A percentile compares a stretch with the other conserved stretches of the same genome.
phyloP scores from a whole-genome alignment of 2,797 vertebrate species.

The Pseudochromis fuscus region DNA sequence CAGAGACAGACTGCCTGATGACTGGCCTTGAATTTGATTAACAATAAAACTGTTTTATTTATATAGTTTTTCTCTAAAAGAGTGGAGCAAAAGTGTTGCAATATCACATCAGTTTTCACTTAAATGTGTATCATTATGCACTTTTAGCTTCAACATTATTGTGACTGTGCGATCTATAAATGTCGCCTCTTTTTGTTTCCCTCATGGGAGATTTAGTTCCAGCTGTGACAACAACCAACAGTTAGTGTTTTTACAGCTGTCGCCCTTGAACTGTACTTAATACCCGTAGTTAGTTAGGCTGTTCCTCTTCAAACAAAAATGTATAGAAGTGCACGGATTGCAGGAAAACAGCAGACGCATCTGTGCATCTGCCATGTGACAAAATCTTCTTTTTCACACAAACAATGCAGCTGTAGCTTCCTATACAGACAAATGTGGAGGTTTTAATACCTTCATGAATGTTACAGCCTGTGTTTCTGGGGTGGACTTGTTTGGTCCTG shows the following conservation, averaged over 20 bases:
- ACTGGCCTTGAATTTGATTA: constrained; percentile 3
- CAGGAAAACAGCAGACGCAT: background rate
- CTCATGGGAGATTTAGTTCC: constrained; percentile 21
- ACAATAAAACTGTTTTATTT: background rate
- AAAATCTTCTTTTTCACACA: background rate
- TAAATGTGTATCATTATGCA: background rate
- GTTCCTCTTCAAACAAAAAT: constrained; percentile 10
- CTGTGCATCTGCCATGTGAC: background rate
- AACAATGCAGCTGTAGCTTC: background rate
- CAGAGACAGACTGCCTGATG: background rate
- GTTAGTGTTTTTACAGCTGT: constrained; percentile 61
- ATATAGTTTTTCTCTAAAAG: too few relatives aligned
- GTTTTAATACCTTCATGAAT: background rate
- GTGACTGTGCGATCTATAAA: background rate
- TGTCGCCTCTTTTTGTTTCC: background rate
- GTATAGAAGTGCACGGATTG: background rate
- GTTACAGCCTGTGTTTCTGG: too few relatives aligned
- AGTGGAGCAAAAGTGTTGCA: too few relatives aligned
- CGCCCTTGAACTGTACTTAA: constrained; percentile 29
- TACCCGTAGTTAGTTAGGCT: constrained; percentile 9
- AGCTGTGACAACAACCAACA: constrained; percentile 58
- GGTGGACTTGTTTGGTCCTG: too few relatives aligned
- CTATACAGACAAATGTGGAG: background rate
- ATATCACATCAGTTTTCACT: background rate
- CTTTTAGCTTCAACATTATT: background rate